Percentiles rank a stretch among this genome's conserved stretches.
phyloP scores from a whole-genome alignment of 2,113 vertebrate species.

The Oreotrochilus melanogaster region DNA sequence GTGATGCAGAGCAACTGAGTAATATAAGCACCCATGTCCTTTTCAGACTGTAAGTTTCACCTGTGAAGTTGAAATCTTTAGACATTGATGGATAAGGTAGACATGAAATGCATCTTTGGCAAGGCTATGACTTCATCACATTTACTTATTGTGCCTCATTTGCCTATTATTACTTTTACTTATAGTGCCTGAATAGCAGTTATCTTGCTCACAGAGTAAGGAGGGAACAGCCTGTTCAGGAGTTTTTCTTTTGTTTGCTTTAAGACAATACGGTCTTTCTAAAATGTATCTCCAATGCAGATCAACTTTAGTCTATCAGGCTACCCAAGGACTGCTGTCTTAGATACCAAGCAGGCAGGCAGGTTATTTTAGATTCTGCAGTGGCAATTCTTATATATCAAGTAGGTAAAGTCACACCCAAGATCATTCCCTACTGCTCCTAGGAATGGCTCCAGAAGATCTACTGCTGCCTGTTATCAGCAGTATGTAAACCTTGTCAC shows the following conservation, averaged over 20 bases:
- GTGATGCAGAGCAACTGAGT: background rate
- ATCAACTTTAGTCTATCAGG: background rate
- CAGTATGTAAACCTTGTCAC: background rate
- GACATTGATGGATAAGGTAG: background rate
- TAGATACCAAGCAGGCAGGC: background rate
- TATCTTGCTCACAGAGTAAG: background rate
- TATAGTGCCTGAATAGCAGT: background rate
- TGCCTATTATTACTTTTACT: background rate
- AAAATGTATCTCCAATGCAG: background rate
- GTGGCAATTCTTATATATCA: background rate
- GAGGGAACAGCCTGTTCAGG: background rate
- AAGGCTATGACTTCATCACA: background rate
- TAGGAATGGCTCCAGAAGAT: background rate
- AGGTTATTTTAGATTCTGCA: background rate
- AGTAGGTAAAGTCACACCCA: background rate
- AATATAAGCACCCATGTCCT: background rate
- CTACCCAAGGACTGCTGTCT: background rate
- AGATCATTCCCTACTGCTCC: background rate
- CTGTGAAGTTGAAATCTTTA: constrained; percentile 12
- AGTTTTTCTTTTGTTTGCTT: background rate
- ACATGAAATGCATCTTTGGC: background rate
- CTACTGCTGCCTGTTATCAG: background rate
- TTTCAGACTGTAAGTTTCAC: constrained; percentile 35
- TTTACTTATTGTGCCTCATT: background rate
- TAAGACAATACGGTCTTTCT: background rate